Evolutionary conservation across 2,113 vertebrate species (phyloP), one percentile per base, ranked within the genome.

Genomic region (Rhynchopsitta pachyrhyncha): DNA sequence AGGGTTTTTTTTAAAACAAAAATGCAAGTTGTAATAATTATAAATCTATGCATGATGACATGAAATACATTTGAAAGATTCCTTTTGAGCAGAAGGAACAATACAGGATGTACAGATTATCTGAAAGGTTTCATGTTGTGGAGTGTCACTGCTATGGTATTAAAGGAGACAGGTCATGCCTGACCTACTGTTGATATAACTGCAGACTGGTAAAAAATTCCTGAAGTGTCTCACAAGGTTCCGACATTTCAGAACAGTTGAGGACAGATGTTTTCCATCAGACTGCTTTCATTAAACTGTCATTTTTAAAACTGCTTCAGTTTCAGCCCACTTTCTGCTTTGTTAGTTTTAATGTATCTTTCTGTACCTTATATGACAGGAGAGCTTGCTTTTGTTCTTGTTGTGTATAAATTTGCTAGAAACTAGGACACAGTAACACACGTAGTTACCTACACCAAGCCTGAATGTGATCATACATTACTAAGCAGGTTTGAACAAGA

Each of bases 251-350:
- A 87, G 77, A 96, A 91, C 71, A 37, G 28, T 47, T 53, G 78
- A 94, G 60, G 77, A 96, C 96, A 97, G 94, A 96, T 94, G 92
- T 96, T 98, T 97, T 96, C 96, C 88, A 96, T 97, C 92, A 92
- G 67, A 77, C 67, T 68, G 80, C 89, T 97, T 98, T 98, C 97
- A 98, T 98, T 98, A 97, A 98, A 95, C 97, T 98, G 97, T 98
- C 96, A 97, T 97, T 97, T 98, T 55, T 86, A 92, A 97, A 97
- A 95, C 82, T 95, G 76, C 86, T 95, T 97, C 96, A 87, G 93
- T 97, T 98, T 93, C 93, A 96, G 35, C 57, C 53, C 44, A n/a
- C 75, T 97, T 97, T 98, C 89, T 93, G 82, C 80, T 96, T 97
- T 96, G 90, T 97, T 98, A 96, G 87, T 96, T 97, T 97, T 96